Evolutionary conservation across 2,113 vertebrate species (phyloP).

Genomic region (Garra rufa): DNA sequence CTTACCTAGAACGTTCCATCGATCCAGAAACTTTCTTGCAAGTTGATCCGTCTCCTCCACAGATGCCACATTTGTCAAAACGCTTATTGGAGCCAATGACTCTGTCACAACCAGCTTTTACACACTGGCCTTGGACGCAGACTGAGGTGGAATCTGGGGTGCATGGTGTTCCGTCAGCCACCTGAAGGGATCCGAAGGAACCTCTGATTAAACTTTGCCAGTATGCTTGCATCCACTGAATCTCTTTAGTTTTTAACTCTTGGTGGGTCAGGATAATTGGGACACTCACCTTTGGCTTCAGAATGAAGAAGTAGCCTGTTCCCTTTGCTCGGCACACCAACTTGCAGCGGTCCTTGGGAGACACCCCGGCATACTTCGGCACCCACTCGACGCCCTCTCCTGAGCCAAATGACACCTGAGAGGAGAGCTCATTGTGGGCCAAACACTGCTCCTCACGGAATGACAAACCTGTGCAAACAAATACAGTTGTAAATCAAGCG

Average conservation of each 20-base stretch:
- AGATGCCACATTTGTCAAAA: constrained; percentile 94
- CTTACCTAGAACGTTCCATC: constrained; percentile 78
- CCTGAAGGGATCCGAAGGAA: constrained; percentile 75
- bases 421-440: constrained; percentile 92
- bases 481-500: not conserved
- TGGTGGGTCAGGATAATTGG: not conserved
- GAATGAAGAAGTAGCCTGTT: constrained; percentile 94
- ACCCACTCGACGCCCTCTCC: constrained; percentile 84
- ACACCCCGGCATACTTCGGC: constrained; percentile 94
- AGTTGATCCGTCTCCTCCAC: constrained; percentile 90
- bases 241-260: not conserved
- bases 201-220: not conserved
- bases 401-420: constrained; percentile 88
- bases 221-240: not conserved
- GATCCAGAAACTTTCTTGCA: constrained; percentile 95
- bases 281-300: constrained; percentile 90
- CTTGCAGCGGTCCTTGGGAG: constrained; percentile 97
- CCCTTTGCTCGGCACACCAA: constrained; percentile 93
- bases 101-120: constrained; percentile 95
- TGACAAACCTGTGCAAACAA: constrained; percentile 82
- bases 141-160: constrained; percentile 96
- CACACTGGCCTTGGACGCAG: constrained; percentile 96
- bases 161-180: constrained; percentile 93
- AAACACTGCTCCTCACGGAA: constrained; percentile 97
- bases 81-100: constrained; percentile 91